These are phyloP conservation scores for Drosophila greeni DNA, from an alignment of 2,888 invertebrate species.

Conservation along the genomic window DNA sequence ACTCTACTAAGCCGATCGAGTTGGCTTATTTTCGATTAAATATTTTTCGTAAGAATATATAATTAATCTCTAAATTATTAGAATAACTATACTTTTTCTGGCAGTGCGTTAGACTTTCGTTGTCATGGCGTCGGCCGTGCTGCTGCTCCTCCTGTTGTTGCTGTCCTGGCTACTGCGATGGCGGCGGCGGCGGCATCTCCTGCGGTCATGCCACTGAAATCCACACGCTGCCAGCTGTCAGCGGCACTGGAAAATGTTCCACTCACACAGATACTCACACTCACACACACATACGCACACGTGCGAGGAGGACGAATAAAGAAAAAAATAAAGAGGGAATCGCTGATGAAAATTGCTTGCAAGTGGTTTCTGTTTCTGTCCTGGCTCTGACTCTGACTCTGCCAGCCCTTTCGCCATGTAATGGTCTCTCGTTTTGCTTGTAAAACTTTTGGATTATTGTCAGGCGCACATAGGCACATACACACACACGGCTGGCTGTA, in stretches of 20 bases:
- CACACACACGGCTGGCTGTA: slow-evolving; percentile 49
- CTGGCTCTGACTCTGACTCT: slow-evolving; percentile 39
- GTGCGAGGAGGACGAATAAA: slow-evolving; percentile 5
- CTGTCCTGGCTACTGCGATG: slow-evolving; percentile 10
- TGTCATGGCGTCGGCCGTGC: slow-evolving; percentile 45
- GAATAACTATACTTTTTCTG: background rate
- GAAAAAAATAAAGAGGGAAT: slow-evolving; percentile 32
- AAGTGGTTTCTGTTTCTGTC: slow-evolving; percentile 69
- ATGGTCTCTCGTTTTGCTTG: slow-evolving; percentile 71
- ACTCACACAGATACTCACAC: slow-evolving; percentile 12
- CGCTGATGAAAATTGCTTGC: slow-evolving; percentile 72
- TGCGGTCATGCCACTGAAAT: slow-evolving; percentile 64
- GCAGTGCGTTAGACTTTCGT: slow-evolving; percentile 52
- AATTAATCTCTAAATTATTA: background rate
- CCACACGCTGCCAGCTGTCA: slow-evolving; percentile 62
- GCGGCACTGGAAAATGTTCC: slow-evolving; percentile 49
- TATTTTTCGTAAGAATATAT: too few relatives aligned
- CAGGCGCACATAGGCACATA: slow-evolving; percentile 45
- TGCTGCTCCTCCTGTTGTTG: slow-evolving; percentile 11
- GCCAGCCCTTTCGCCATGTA: slow-evolving; percentile 60
- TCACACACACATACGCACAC: slow-evolving; percentile 5
- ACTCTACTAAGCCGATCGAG: background rate
- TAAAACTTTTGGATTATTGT: slow-evolving; percentile 74
- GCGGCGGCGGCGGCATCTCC: slow-evolving; percentile 23
- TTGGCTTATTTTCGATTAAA: background rate